Percentiles rank a stretch among this genome's conserved stretches.
Conservation (phyloP, 1,140 invertebrate genomes). For the Papilio xuthus region DNA sequence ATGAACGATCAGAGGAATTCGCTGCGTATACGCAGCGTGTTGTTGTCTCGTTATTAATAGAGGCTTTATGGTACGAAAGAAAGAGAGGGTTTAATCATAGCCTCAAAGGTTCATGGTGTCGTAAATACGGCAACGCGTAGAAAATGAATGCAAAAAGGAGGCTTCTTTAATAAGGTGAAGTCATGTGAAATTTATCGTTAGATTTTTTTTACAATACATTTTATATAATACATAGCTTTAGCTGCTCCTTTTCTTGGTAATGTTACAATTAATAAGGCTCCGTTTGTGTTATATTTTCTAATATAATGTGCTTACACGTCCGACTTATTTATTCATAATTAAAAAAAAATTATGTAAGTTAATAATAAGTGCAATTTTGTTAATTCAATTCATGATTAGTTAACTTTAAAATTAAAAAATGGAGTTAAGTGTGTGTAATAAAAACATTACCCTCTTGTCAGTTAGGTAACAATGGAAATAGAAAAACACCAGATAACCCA, state of each 20-base stretch:
- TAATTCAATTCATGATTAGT: too few species aligned
- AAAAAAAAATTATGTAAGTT: background rate
- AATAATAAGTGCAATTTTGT: too few species aligned
- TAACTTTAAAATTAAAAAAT: too few species aligned
- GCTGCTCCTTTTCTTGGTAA: background rate
- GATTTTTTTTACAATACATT: background rate
- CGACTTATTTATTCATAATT: background rate
- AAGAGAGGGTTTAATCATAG: conserved; percentile 53
- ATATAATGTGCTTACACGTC: too few species aligned
- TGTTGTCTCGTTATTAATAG: conserved; percentile 52
- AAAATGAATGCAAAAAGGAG: conserved; percentile 70
- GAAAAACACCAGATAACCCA: too few species aligned
- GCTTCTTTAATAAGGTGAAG: conserved; percentile 69
- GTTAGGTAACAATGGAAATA: too few species aligned
- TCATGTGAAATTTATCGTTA: background rate
- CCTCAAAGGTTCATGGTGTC: conserved; percentile 61
- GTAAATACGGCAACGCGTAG: conserved; percentile 59
- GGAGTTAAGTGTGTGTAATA: too few species aligned
- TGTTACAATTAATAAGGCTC: background rate
- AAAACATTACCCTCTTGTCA: too few species aligned
- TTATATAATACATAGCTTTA: background rate
- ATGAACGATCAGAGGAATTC: conserved; percentile 65
- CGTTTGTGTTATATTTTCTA: too few species aligned
- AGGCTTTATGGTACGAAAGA: conserved; percentile 47
- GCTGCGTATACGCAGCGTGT: conserved; percentile 49